Evolutionary conservation across 2,888 invertebrate species (phyloP).

Genomic region (Stratiomys singularior): DNA sequence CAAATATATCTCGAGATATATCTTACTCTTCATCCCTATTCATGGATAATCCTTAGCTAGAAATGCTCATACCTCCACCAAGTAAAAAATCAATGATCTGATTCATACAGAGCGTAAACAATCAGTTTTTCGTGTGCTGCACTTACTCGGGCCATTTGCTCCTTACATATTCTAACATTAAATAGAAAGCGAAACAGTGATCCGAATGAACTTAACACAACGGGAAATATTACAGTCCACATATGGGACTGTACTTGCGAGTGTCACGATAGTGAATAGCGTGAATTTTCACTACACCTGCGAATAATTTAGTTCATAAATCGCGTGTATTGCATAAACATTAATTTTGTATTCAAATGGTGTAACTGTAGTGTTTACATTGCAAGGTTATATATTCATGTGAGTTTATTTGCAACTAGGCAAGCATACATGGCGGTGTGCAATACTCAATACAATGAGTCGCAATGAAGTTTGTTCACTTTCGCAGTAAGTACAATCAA

Average conservation of each 20-base stretch:
- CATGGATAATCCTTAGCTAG: no score
- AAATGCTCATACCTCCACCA: no score
- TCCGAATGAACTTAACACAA: no score
- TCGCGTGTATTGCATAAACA: background rate
- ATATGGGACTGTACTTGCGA: background rate
- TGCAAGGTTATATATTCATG: slow-evolving; percentile 4
- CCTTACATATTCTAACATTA: no score
- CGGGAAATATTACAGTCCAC: no score
- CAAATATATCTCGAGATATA: no score
- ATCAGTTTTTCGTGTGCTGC: no score
- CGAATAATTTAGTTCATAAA: background rate
- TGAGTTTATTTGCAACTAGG: background rate
- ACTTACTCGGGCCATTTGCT: no score
- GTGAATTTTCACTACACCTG: background rate
- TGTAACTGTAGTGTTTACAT: slow-evolving; percentile 1
- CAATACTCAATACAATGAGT: background rate
- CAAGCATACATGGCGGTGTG: background rate
- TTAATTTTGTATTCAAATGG: background rate
- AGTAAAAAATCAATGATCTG: no score
- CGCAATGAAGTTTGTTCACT: background rate
- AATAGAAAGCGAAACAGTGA: no score
- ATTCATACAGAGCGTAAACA: no score
- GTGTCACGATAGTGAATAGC: background rate
- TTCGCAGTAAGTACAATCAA: background rate
- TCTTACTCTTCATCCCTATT: no score